phyloP scores from a whole-genome alignment of 1,140 invertebrate species.

The Drosophila nasuta region DNA sequence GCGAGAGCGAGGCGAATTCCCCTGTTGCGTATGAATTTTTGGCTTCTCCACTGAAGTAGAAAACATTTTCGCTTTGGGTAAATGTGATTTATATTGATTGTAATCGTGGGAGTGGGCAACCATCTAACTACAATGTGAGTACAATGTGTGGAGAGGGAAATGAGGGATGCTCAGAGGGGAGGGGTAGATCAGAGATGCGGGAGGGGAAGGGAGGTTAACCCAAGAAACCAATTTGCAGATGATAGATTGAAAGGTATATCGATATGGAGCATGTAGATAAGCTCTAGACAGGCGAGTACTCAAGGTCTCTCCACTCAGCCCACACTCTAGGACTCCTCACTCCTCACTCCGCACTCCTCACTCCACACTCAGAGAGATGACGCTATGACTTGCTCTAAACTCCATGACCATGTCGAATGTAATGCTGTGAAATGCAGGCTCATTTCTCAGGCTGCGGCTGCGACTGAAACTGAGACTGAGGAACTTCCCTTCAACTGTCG shows the following conservation, averaged over 20 bases:
- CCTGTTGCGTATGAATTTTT: slow-evolving; percentile 83
- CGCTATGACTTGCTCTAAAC: not conserved
- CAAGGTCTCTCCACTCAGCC: not conserved
- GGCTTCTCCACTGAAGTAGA: slow-evolving; percentile 77
- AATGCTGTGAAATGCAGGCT: slow-evolving; percentile 31
- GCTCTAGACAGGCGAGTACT: slow-evolving; percentile 6
- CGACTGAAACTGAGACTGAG: too few relatives aligned
- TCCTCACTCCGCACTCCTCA: too few relatives aligned
- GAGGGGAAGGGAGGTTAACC: slow-evolving; percentile 19
- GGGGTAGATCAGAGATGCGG: not conserved
- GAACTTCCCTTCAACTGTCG: not conserved
- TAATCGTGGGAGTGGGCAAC: slow-evolving; percentile 72
- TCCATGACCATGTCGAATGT: slow-evolving; percentile 17
- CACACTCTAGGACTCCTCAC: too few relatives aligned
- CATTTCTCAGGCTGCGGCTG: not conserved
- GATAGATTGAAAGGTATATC: slow-evolving; percentile 51
- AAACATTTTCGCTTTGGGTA: slow-evolving; percentile 83
- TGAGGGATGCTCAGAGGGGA: not conserved
- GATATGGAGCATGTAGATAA: slow-evolving; percentile 30
- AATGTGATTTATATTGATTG: slow-evolving; percentile 84
- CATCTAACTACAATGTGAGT: slow-evolving; percentile 65
- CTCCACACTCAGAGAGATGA: slow-evolving; percentile 11
- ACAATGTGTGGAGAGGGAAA: not conserved
- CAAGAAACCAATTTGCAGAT: slow-evolving; percentile 52
- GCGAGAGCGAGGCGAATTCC: slow-evolving; percentile 61